These are phyloP conservation scores for Chrysopa pallens DNA, from an alignment of 1,140 invertebrate species.

Conservation along the genomic window DNA sequence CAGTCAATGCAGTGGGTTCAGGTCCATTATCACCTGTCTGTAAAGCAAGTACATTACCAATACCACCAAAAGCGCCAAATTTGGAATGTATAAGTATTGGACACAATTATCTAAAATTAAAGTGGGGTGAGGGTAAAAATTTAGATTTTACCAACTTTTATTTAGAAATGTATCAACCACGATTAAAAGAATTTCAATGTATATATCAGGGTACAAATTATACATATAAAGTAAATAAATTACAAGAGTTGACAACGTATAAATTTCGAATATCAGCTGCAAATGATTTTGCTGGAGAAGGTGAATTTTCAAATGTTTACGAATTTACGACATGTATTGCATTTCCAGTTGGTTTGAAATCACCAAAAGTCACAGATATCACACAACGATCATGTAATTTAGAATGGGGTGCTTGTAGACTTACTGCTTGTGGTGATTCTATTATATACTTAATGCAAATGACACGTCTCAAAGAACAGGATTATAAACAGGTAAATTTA, in stretches of 20 bases:
- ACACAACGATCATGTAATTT: conserved; percentile 25
- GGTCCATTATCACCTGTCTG: conserved; percentile 55
- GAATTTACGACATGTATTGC: conserved; percentile 54
- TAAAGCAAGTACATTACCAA: conserved; percentile 48
- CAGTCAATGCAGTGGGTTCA: conserved; percentile 64
- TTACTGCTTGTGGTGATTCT: conserved; percentile 35
- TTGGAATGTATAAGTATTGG: conserved; percentile 49
- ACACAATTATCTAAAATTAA: conserved; percentile 68
- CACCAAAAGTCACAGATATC: conserved; percentile 34
- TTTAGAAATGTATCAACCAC: conserved; percentile 54
- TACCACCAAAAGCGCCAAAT: conserved; percentile 56
- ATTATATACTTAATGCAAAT: conserved; percentile 47
- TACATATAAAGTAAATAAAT: conserved; percentile 59
- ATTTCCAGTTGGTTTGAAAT: conserved; percentile 57
- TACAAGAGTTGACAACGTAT: conserved; percentile 60
- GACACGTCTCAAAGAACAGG: conserved; percentile 35
- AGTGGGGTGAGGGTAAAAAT: conserved; percentile 58
- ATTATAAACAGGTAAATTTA: conserved; percentile 33
- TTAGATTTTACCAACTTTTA: conserved; percentile 53
- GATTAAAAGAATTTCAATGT: conserved; percentile 45
- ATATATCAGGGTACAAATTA: conserved; percentile 61
- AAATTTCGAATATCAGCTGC: conserved; percentile 65
- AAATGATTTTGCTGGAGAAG: conserved; percentile 61
- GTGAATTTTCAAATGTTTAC: conserved; percentile 50
- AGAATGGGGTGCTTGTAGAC: conserved; percentile 31